Base-by-base conservation (phyloP, 2,797 vertebrate species). In the Hippocampus kuda region DNA sequence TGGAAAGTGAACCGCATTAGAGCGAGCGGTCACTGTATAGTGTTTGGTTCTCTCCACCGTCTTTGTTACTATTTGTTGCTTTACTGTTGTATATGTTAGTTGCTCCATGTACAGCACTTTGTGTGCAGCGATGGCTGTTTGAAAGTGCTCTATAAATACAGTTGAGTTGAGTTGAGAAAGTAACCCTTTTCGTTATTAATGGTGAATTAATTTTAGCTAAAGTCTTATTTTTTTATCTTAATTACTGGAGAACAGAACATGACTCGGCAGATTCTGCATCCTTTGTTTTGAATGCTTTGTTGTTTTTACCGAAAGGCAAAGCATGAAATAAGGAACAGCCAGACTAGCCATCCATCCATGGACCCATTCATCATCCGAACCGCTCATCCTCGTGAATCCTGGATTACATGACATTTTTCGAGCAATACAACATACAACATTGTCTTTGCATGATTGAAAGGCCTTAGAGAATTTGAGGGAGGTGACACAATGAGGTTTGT, bases 121-220 rank as follows among this genome's bases (percentile, higher is more conserved):
- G n/a, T n/a, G n/a, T n/a, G n/a, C n/a, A n/a, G n/a, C n/a, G n/a
- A n/a, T n/a, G n/a, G n/a, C n/a, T n/a, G n/a, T n/a, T n/a, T n/a
- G n/a, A n/a, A n/a, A n/a, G n/a, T n/a, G n/a, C n/a, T n/a, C n/a
- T n/a, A n/a, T n/a, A n/a, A n/a, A n/a, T n/a, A n/a, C n/a, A n/a
- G n/a, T n/a, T n/a, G n/a, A n/a, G n/a, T n/a, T n/a, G n/a, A n/a
- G n/a, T n/a, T n/a, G n/a, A n/a, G n/a, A 79, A 73, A 82, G 85
- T 75, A 77, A 81, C 84, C 67, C 69, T 72, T 72, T 65, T 77
- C 72, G 70, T 69, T 34, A 34, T 34, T 34, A 4, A 6, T 74
- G 78, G 74, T 67, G 87, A 85, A 87, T 86, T 85, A 80, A 88
- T 86, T 86, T 86, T 26, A 49, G 75, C 68, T 77, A 69, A 69